Conservation (phyloP, 2,888 invertebrate species). For the Nezara viridula region DNA sequence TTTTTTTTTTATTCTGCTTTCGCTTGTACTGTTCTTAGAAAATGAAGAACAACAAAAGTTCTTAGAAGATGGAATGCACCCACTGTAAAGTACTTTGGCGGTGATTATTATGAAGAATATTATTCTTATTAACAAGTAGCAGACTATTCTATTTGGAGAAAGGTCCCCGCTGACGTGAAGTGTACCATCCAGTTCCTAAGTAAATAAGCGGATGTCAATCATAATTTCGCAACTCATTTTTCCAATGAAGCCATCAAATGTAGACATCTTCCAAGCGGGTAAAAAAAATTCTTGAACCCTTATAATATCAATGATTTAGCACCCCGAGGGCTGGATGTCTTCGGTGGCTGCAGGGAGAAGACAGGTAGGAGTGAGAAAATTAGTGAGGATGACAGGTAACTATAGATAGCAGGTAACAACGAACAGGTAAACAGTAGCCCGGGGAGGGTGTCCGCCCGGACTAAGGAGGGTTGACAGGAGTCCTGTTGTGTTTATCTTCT, state of each 20-base stretch:
- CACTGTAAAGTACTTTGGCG: no score
- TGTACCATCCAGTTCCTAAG: background rate
- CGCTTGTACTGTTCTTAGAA: no score
- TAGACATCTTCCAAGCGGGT: background rate
- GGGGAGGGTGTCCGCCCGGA: background rate
- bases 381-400: constrained; percentile 35
- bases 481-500: constrained; percentile 25
- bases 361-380: constrained; percentile 26
- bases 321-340: background rate
- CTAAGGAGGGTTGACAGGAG: constrained; percentile 40
- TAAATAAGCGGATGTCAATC: background rate
- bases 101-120: no score
- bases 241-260: background rate
- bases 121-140: no score
- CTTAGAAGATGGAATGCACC: no score
- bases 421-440: background rate
- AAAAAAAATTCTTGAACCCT: background rate
- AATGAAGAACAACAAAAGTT: no score
- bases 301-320: constrained; percentile 44
- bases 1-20: no score
- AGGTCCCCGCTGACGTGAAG: background rate
- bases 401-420: background rate
- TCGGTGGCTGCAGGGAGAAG: background rate
- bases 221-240: constrained; percentile 15
- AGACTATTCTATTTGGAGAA: no score